phyloP scores from a whole-genome alignment of 2,797 vertebrate genomes.

The Dallia pectoralis region DNA sequence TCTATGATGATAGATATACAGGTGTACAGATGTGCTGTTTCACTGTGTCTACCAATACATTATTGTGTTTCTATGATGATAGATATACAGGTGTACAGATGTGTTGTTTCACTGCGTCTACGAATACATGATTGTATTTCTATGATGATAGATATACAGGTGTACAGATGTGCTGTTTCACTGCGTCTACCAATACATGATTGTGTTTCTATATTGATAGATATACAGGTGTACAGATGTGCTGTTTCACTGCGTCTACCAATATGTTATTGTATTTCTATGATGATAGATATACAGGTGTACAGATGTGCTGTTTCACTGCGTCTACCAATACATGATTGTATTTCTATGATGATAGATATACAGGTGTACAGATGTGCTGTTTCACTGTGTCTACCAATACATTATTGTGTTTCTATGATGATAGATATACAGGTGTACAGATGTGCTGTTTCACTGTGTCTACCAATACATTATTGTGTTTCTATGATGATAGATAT shows the following conservation, averaged over 20 bases:
- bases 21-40: not conserved
- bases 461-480: not conserved
- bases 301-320: no score
- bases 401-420: no score
- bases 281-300: no score
- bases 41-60: not conserved
- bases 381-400: constrained; percentile 7
- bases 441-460: constrained; percentile 1
- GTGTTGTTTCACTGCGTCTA: constrained; percentile 3
- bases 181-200: not conserved
- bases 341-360: not conserved
- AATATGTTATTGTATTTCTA: no score
- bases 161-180: not conserved
- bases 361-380: not conserved
- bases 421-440: not conserved
- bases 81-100: not conserved
- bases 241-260: constrained; percentile 4
- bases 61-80: not conserved
- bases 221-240: not conserved
- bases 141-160: not conserved
- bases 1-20: not conserved
- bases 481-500: no score
- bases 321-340: no score
- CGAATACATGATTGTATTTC: no score
- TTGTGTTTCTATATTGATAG: no score